These are phyloP conservation scores for Parus major DNA, from an alignment of 2,113 vertebrate genomes.

Conservation along the genomic window DNA sequence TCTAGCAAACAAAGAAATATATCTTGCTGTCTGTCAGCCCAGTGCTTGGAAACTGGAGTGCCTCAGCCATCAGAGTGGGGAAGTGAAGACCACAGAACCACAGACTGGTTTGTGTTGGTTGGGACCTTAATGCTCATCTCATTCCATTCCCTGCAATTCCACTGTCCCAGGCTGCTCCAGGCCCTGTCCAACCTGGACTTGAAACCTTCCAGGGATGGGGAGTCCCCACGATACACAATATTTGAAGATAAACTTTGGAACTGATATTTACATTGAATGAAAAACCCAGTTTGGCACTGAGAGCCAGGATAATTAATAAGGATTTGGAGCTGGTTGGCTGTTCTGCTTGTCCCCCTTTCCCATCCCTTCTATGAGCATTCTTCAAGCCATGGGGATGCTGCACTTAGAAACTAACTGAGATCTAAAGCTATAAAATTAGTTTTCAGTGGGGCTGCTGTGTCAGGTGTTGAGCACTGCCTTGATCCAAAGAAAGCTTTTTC, in stretches of 20 bases:
- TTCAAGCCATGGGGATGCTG: not conserved
- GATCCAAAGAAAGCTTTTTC: not conserved
- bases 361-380: not conserved
- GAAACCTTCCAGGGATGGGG: not conserved
- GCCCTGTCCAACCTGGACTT: not conserved
- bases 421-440: not conserved
- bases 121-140: not conserved
- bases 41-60: not conserved
- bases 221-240: not conserved
- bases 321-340: not conserved
- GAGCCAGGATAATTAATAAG: not conserved
- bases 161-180: not conserved
- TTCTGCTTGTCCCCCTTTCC: not conserved
- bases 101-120: not conserved
- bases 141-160: not conserved
- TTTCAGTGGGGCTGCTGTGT: not conserved
- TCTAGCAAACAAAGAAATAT: not conserved
- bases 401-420: not conserved
- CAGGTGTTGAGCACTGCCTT: not conserved
- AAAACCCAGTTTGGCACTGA: not conserved
- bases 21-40: not conserved
- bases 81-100: not conserved
- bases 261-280: not conserved
- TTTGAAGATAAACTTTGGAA: not conserved
- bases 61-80: accelerated